Base-by-base conservation (phyloP, 2,888 invertebrate species). In the Cheilosia scutellata region DNA sequence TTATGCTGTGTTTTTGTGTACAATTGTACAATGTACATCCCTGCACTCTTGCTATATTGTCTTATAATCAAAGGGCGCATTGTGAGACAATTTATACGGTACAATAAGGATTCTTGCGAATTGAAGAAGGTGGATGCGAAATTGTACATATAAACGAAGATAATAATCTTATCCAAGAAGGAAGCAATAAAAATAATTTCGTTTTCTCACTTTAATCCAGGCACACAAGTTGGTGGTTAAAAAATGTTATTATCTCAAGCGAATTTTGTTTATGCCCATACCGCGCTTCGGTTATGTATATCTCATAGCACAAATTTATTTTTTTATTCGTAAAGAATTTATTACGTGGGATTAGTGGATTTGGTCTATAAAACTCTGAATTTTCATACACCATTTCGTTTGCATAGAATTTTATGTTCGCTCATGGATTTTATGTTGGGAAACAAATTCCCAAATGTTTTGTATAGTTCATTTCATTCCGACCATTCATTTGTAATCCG, bases 291-390 rank as follows among this genome's bases (percentile, higher is more conserved):
- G 51, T 5, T 13, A 27, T 27, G 4, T 11, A 49, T 25, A 20
- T 25, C 7, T 9, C 4, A 13, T 11, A 51, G 13, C 4, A 7
- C 49, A 25, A 11, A 49, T 13, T 2, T 51, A 13, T 51, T 51
- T 37, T 71, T 60, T 49, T 37, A 71, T 60, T 49, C 16, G 4
- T 47, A 9, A n/a, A n/a, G 31, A 60, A 49, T 71, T 60, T 71
- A 60, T 37, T 37, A 49, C 47, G 58, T 49, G 58, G 47, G 58
- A 47, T 71, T 58, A 71, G 55, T 57, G 31, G 57, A 31, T 47
- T 63, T 57, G 16, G 49, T 47, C 11, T 27, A 16, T 55, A 42
- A 66, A 66, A 65, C 44, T 11, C 25, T 7, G 27, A 31, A 11
- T 44, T 57, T 68, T 68, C 27, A 55, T 68, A 55, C 31, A 4